Evolutionary conservation across 2,888 invertebrate species (phyloP).

Genomic region (Allolobophora icterica): DNA sequence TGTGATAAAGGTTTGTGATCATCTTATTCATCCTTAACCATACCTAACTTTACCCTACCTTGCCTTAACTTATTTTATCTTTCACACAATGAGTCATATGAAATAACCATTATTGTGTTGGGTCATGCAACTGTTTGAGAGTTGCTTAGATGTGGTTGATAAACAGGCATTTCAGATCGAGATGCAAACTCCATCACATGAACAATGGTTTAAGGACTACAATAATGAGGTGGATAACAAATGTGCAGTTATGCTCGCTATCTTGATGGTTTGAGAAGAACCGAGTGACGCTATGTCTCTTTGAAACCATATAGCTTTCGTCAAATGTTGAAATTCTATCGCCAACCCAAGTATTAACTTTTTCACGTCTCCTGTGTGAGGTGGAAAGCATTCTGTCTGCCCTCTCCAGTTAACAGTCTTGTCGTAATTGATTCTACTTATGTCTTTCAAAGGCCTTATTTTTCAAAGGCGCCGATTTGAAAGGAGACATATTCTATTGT

Average conservation of each 20-base stretch:
- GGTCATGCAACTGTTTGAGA: neutral
- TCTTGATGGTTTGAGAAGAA: neutral
- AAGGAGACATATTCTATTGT: slow-evolving; percentile 9
- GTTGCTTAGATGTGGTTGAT: no score
- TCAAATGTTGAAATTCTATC: slow-evolving; percentile 3
- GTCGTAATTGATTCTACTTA: neutral
- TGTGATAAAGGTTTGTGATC: neutral
- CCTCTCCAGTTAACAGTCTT: neutral
- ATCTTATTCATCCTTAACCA: neutral
- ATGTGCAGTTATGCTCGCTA: neutral
- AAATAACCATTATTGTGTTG: no score
- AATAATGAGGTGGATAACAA: neutral
- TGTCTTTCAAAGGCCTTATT: neutral
- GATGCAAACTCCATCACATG: neutral
- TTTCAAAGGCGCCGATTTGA: slow-evolving; percentile 8
- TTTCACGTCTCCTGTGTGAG: neutral
- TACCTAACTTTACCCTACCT: neutral
- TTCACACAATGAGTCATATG: neutral
- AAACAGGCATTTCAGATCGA: no score
- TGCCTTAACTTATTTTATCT: neutral
- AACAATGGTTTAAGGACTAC: neutral
- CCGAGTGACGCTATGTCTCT: neutral
- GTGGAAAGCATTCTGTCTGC: neutral
- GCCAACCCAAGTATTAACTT: neutral
- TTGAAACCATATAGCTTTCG: neutral